phyloP scores from a whole-genome alignment of 2,888 invertebrate genomes.

The Baronia brevicornis region DNA sequence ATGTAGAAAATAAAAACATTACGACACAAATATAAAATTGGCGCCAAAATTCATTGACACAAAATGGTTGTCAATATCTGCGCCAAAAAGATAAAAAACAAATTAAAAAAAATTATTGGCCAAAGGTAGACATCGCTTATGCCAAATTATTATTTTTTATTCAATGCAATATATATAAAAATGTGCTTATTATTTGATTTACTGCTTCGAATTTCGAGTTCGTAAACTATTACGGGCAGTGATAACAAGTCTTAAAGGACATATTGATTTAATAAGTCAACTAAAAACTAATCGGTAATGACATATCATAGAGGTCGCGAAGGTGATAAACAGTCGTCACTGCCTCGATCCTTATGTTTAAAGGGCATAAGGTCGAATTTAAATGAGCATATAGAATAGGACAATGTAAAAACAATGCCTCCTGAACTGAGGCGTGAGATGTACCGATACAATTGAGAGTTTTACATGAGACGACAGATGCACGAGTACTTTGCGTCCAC shows the following conservation, averaged over 20 bases:
- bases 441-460: neutral
- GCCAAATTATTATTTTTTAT: too few species aligned
- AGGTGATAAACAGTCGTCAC: conserved; percentile 6
- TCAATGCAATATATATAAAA: too few species aligned
- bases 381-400: neutral
- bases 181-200: too few species aligned
- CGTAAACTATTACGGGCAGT: neutral
- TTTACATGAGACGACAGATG: neutral
- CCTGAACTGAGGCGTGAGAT: conserved; percentile 2
- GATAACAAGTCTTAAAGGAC: conserved; percentile 6
- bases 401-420: neutral
- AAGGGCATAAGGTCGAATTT: conserved; percentile 2
- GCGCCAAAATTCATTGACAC: too few species aligned
- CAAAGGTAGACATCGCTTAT: too few species aligned
- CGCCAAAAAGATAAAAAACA: too few species aligned
- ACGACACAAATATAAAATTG: too few species aligned
- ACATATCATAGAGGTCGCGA: conserved; percentile 2
- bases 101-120: too few species aligned
- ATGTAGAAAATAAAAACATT: too few species aligned
- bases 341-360: conserved; percentile 1
- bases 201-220: conserved; percentile 4
- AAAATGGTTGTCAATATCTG: too few species aligned
- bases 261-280: conserved; percentile 6
- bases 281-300: conserved; percentile 1
- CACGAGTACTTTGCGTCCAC: too few species aligned